Base-by-base conservation (phyloP, 2,797 vertebrate species). In the Pteronotus mesoamericanus region DNA sequence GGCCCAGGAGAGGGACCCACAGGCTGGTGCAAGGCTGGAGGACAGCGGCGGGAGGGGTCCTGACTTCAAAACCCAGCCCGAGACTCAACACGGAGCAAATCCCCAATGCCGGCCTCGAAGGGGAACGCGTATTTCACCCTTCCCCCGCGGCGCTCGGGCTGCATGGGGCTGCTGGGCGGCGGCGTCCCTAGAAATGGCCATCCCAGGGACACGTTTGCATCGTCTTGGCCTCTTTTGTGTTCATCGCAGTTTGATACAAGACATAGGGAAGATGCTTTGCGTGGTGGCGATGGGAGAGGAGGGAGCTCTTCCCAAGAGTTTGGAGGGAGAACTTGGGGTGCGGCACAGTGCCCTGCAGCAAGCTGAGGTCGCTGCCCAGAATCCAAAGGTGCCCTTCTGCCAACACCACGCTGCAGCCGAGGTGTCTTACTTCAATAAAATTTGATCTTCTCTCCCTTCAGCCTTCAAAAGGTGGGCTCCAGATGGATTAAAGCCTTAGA, bases 101-200 rank as follows among this genome's bases (percentile, higher is more conserved):
- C 29, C 46, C 9, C 39, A 29, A 4, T 68, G 37, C 69, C 55
- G 15, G 5, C 53, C 71, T 7, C 0, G 57, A 2, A 0, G 2
- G 0, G 10, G 26, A 2, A 6, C 12, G 32, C 5, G 3, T 0
- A 1, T 6, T 3, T 5, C 34, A 0, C 26, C 3, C 3, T 9
- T 11, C 32, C 59, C 10, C 2, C 44, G 10, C 0, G 0, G 89
- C 26, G n/a, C 53, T 3, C 0, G 2, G 55, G 0, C 32, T 32
- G 44, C 39, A 3, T 32, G 2, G 1, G 3, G 29, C 42, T 19
- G 4, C 42, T 1, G 14, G 19, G 14, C 39, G 9, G 48, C 46
- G 1, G 2, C 4, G 0, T 4, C 37, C 34, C 26, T 6, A 32
- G 51, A 16, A 24, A 16, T 0, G 1, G 5, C 1, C 0, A 0